Base-by-base conservation (phyloP, 23 tunicate genomes). In the Aplidium turbinatum region DNA sequence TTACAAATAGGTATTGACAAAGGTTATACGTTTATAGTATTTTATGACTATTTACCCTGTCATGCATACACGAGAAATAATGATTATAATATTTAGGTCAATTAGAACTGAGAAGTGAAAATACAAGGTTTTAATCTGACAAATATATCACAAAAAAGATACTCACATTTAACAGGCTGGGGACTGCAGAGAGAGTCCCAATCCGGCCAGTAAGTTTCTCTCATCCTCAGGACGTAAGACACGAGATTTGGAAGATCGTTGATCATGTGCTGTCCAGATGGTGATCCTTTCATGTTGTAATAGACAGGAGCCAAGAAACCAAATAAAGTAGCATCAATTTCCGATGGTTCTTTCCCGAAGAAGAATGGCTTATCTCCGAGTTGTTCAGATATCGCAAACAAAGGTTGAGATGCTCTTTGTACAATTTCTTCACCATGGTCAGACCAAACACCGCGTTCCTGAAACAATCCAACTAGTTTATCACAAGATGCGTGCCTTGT, bases 301-400 rank as follows among this genome's bases (percentile, higher is more conserved):
- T 63, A 25, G 29, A 64, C 22, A 57, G 33, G 33, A 16, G 63
- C 81, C 33, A 74, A 5, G 33, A 63, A 32, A 1, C 89, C 89
- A 83, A 83, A 83, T 68, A 83, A 31, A 4, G 75, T 38, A 9
- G 89, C 89, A 51, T 83, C 89, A 24, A 83, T 48, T 46, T 83
- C 81, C 1, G 40, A 45, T 13, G 80, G 81, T 16, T 64, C 55
- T 18, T 65, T 30, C 22, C 89, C 89, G 81, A 83, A 74, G 20
- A 83, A 75, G 33, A 62, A 83, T 31, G 73, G 68, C 25, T 83
- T 83, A 1, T 83, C 89, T 3, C 81, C 89, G 1, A 83, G 58
- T 27, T 38, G 56, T 22, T 63, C 64, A 1, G 89, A 83, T 1
- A 83, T 19, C 0, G 76, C 69, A 29, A 16, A 65, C 68, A 83